These are phyloP conservation scores for Lypha dubia DNA, from an alignment of 2,888 invertebrate species.

Conservation along the genomic window DNA sequence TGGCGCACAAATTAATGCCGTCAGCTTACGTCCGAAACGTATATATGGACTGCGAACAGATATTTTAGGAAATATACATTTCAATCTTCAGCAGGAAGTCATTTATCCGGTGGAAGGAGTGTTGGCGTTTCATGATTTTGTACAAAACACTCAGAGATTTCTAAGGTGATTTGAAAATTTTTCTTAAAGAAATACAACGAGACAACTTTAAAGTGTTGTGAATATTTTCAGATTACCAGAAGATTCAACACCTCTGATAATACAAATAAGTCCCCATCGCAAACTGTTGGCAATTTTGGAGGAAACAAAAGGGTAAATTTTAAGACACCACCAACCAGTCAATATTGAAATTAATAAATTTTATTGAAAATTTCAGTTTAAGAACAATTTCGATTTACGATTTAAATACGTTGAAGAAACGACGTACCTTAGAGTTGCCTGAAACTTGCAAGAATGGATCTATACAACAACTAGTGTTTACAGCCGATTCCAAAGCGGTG, in stretches of 20 bases:
- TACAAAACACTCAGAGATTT: slow-evolving; percentile 89
- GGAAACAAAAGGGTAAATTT: slow-evolving; percentile 75
- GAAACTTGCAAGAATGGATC: slow-evolving; percentile 80
- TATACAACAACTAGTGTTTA: slow-evolving; percentile 84
- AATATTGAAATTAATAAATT: background rate
- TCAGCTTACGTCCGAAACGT: slow-evolving; percentile 80
- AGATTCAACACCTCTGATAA: slow-evolving; percentile 78
- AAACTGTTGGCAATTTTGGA: slow-evolving; percentile 82
- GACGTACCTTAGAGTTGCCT: slow-evolving; percentile 87
- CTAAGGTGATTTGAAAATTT: slow-evolving; percentile 84
- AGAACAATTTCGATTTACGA: slow-evolving; percentile 86
- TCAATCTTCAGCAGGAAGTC: slow-evolving; percentile 89
- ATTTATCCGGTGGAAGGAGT: slow-evolving; percentile 92
- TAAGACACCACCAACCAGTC: background rate
- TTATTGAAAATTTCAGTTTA: slow-evolving; percentile 52
- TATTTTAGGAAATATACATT: slow-evolving; percentile 88
- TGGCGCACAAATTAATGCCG: slow-evolving; percentile 70
- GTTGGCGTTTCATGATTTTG: slow-evolving; percentile 89
- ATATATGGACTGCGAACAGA: slow-evolving; percentile 82
- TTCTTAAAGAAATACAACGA: background rate
- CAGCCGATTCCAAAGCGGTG: slow-evolving; percentile 91
- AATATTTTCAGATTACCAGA: slow-evolving; percentile 78
- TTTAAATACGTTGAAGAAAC: slow-evolving; percentile 87
- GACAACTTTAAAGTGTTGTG: background rate
- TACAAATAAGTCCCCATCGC: slow-evolving; percentile 80